A percentile compares a stretch with the other conserved stretches of the same genome.
Evolutionary conservation across 1,140 invertebrate genomes (phyloP).

Genomic region (Laupala kohalensis): DNA sequence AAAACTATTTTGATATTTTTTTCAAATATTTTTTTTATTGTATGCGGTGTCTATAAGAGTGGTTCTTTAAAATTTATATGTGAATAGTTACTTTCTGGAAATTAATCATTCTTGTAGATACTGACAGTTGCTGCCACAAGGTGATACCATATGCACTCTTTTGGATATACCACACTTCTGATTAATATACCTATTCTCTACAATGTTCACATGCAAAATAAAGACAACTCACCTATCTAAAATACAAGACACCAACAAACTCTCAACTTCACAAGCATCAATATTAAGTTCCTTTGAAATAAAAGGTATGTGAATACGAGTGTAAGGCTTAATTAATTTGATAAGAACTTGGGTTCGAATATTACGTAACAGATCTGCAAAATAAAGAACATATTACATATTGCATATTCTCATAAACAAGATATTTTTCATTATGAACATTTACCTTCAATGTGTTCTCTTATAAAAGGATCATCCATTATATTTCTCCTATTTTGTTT

Average conservation of each 20-base stretch:
- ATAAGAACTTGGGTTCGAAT: constrained; percentile 97
- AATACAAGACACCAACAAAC: constrained; percentile 95
- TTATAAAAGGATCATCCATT: constrained; percentile 98
- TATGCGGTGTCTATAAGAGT: no score
- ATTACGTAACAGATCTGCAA: constrained; percentile 81
- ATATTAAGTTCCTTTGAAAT: constrained; percentile 97
- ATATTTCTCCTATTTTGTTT: constrained; percentile 91
- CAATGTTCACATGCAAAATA: no score
- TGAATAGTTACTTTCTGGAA: no score
- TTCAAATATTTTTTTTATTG: no score
- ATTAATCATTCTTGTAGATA: no score
- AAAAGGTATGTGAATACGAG: constrained; percentile 94
- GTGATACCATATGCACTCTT: no score
- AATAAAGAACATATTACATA: background rate
- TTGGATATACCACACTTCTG: no score
- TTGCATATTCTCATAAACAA: background rate
- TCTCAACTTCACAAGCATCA: constrained; percentile 90
- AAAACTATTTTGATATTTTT: no score
- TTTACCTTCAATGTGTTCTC: constrained; percentile 91
- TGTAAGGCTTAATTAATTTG: constrained; percentile 96
- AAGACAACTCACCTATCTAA: constrained; percentile 83
- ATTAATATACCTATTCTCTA: no score
- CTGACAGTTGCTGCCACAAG: no score
- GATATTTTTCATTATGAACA: background rate
- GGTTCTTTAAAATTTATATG: no score